Evolutionary conservation across 2,888 invertebrate species (phyloP).

Genomic region (Oasisia sp.): DNA sequence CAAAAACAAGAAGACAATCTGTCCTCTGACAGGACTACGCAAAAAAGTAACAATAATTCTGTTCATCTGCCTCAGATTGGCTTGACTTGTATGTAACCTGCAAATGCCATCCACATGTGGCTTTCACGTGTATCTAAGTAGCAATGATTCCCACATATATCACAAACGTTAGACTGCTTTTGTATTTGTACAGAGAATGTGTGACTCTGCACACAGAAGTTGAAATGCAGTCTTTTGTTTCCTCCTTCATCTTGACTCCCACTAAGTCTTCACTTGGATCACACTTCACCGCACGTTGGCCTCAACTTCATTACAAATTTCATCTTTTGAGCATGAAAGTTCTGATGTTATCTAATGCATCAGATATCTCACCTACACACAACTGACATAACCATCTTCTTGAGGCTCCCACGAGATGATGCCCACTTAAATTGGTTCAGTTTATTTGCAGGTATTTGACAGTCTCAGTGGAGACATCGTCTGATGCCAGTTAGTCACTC

Average conservation of each 20-base stretch:
- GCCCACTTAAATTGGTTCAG: not conserved
- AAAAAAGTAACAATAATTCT: not conserved
- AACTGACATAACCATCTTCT: not conserved
- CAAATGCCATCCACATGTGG: no score
- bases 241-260: not conserved
- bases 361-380: not conserved
- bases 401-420: not conserved
- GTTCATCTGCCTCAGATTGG: not conserved
- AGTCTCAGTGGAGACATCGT: not conserved
- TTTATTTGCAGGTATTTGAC: not conserved
- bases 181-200: not conserved
- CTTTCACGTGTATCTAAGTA: no score
- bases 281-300: not conserved
- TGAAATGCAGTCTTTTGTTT: not conserved
- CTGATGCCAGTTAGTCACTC: constrained; percentile 25
- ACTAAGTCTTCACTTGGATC: not conserved
- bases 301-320: not conserved
- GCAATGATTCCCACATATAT: not conserved
- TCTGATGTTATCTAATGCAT: not conserved
- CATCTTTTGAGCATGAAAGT: not conserved
- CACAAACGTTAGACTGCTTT: not conserved
- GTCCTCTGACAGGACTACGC: not conserved
- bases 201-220: not conserved
- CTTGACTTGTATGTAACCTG: no score
- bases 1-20: not conserved